A percentile compares a stretch with the other conserved stretches of the same genome.
phyloP scores from a whole-genome alignment of 2,113 vertebrate genomes.

The Toxostoma redivivum region DNA sequence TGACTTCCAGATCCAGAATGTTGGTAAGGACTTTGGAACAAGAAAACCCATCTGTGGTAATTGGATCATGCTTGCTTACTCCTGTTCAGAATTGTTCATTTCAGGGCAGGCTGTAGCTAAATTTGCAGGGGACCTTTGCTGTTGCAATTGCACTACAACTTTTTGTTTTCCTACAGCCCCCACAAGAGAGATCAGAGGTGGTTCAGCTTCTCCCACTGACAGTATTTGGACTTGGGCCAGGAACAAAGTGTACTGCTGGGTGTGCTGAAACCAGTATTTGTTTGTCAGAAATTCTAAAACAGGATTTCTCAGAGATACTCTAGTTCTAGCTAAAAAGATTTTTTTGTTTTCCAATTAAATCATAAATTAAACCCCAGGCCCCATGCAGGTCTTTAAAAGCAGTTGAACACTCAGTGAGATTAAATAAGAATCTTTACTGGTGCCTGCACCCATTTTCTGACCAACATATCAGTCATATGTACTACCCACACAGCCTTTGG shows the following conservation, averaged over 20 bases:
- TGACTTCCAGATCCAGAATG: not conserved
- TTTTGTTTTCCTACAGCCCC: not conserved
- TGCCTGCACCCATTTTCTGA: not conserved
- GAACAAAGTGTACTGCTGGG: not conserved
- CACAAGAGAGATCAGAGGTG: not conserved
- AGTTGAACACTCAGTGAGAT: not conserved
- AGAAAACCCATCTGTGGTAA: not conserved
- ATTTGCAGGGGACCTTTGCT: not conserved
- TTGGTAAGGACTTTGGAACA: slow-evolving; percentile 22
- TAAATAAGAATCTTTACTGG: not conserved
- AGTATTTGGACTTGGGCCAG: not conserved
- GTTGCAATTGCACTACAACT: not conserved
- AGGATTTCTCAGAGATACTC: not conserved
- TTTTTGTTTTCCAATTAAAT: not conserved
- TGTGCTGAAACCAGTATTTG: not conserved
- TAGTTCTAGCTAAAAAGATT: not conserved
- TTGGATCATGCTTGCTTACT: not conserved
- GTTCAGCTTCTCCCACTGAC: not conserved
- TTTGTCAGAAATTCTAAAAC: not conserved
- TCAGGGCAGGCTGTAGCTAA: not conserved
- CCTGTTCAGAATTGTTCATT: not conserved
- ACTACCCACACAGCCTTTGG: not conserved
- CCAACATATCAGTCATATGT: rapidly evolving
- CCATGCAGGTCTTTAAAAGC: not conserved
- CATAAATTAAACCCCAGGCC: not conserved